These are phyloP conservation scores for Zootermopsis nevadensis DNA, from an alignment of 2,888 invertebrate genomes.

Conservation along the genomic window DNA sequence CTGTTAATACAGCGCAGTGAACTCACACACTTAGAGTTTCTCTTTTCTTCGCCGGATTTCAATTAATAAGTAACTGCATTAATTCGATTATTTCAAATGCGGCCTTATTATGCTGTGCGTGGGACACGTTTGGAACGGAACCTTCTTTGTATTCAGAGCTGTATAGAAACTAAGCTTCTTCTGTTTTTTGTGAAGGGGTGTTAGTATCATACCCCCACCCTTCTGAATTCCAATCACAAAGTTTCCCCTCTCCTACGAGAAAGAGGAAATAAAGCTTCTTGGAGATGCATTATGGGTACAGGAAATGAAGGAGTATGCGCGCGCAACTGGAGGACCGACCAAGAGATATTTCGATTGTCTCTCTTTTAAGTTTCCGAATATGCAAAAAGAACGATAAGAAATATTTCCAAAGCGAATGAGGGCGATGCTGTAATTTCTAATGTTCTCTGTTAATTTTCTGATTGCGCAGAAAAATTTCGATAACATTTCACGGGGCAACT, in stretches of 20 bases:
- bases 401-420: background rate
- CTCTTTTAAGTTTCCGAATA: constrained; percentile 14
- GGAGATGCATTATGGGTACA: constrained; percentile 48
- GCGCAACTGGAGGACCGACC: background rate
- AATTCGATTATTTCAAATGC: too few relatives aligned
- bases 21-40: too few relatives aligned
- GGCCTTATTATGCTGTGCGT: too few relatives aligned
- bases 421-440: too few relatives aligned
- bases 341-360: background rate
- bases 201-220: background rate
- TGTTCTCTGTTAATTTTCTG: too few relatives aligned
- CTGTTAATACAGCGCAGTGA: too few relatives aligned
- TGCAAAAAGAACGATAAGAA: background rate
- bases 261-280: constrained; percentile 43
- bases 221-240: constrained; percentile 42
- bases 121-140: too few relatives aligned
- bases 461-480: too few relatives aligned
- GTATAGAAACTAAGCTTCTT: constrained; percentile 21
- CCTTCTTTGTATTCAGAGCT: constrained; percentile 13
- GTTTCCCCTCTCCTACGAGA: constrained; percentile 27
- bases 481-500: too few relatives aligned
- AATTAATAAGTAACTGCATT: too few relatives aligned
- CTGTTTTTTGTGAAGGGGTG: background rate
- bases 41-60: too few relatives aligned
- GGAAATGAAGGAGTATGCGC: constrained; percentile 41